A percentile compares a stretch with the other conserved stretches of the same genome.
These are phyloP conservation scores for Nyctibius grandis DNA, from an alignment of 2,797 vertebrate genomes.

Conservation along the genomic window DNA sequence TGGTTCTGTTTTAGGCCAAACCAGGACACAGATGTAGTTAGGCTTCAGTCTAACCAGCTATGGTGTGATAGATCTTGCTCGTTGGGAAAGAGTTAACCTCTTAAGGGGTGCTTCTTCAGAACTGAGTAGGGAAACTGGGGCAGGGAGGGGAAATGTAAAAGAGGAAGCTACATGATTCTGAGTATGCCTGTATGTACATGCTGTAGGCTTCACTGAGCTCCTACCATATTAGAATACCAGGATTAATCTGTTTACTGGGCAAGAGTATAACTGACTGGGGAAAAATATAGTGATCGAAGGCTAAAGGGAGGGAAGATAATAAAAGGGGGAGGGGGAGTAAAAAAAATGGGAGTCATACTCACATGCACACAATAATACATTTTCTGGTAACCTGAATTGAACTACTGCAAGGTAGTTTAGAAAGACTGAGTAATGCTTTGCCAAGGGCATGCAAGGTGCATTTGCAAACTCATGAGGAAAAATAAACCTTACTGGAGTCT, in stretches of 20 bases:
- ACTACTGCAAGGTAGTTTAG: background rate
- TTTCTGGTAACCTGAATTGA: background rate
- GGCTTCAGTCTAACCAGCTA: background rate
- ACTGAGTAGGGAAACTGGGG: background rate
- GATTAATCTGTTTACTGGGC: background rate
- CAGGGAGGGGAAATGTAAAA: background rate
- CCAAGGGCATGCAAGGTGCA: background rate
- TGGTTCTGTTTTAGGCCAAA: too few species aligned
- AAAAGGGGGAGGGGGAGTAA: accelerated
- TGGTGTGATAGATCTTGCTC: background rate
- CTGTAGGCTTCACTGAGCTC: background rate
- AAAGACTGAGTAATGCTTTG: background rate
- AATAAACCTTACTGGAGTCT: background rate
- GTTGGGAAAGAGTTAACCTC: background rate
- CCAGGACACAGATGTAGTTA: background rate
- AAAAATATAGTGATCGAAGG: background rate
- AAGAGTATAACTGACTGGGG: background rate
- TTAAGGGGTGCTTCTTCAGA: background rate
- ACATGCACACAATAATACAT: background rate
- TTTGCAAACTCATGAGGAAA: background rate
- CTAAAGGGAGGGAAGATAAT: background rate
- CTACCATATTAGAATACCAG: background rate
- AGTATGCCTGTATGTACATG: accelerated
- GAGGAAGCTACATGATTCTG: background rate
- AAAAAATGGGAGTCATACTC: background rate